Evolutionary conservation across 2,113 vertebrate genomes (phyloP).

Genomic region (Leucosticte australis): DNA sequence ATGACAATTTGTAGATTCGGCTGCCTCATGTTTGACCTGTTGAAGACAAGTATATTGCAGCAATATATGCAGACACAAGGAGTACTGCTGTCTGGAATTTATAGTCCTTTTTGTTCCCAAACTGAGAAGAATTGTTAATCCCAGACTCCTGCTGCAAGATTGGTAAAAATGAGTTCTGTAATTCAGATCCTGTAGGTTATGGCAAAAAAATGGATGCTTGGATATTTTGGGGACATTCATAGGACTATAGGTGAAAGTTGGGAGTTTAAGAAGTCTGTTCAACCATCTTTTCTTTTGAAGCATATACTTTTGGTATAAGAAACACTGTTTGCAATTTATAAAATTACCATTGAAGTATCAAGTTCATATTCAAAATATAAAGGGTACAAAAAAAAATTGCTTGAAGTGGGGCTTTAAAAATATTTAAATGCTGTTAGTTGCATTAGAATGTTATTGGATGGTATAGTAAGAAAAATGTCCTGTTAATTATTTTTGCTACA

Average conservation of each 20-base stretch:
- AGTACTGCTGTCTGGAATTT: conserved; percentile 7
- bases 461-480: not conserved
- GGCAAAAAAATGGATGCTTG: not conserved
- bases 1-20: not conserved
- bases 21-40: not conserved
- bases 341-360: not conserved
- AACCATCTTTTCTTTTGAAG: not conserved
- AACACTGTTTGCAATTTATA: not conserved
- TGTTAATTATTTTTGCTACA: not conserved
- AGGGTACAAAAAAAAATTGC: not conserved
- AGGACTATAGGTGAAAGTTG: not conserved
- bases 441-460: not conserved
- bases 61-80: not conserved
- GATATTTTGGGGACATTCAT: not conserved
- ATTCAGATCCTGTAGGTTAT: not conserved
- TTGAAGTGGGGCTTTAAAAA: not conserved
- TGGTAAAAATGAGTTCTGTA: not conserved
- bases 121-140: not conserved
- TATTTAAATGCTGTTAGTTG: not conserved
- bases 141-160: not conserved
- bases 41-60: not conserved
- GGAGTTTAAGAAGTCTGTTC: not conserved
- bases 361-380: not conserved
- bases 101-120: conserved; percentile 1
- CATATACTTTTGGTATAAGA: not conserved